phyloP scores from a whole-genome alignment of 2,888 invertebrate genomes.

The Pollenia amentaria region DNA sequence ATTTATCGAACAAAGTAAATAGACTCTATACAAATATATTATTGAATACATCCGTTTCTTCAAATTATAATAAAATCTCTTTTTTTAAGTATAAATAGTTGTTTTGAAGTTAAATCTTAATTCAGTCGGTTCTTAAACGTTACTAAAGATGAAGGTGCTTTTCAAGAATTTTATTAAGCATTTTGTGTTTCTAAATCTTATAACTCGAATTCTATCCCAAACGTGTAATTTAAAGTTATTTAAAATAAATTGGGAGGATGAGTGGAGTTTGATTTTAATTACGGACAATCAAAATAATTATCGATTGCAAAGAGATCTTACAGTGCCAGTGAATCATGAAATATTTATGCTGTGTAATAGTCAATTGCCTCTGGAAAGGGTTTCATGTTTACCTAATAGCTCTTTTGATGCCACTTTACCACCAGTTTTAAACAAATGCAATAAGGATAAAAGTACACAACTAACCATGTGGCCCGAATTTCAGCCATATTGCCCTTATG shows the following conservation, averaged over 20 bases:
- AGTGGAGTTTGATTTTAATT: conserved; percentile 37
- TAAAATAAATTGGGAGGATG: background rate
- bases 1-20: conserved; percentile 5
- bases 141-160: background rate
- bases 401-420: background rate
- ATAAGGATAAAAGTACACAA: too few relatives aligned
- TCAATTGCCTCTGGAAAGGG: background rate
- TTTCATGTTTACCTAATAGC: background rate
- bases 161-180: background rate
- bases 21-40: background rate
- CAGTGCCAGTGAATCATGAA: background rate
- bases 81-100: too few relatives aligned
- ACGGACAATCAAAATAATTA: background rate
- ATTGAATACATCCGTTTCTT: background rate
- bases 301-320: conserved; percentile 23
- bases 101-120: too few relatives aligned
- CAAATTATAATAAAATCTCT: too few relatives aligned
- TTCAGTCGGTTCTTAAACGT: too few relatives aligned
- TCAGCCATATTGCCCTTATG: conserved; percentile 10
- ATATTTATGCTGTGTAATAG: conserved; percentile 22
- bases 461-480: too few relatives aligned
- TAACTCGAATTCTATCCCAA: background rate
- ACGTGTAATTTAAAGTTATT: conserved; percentile 17
- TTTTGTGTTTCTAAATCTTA: background rate
- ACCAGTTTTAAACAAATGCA: background rate